Base-by-base conservation (phyloP, 2,888 invertebrate species). In the Hipparchia sbordonii region DNA sequence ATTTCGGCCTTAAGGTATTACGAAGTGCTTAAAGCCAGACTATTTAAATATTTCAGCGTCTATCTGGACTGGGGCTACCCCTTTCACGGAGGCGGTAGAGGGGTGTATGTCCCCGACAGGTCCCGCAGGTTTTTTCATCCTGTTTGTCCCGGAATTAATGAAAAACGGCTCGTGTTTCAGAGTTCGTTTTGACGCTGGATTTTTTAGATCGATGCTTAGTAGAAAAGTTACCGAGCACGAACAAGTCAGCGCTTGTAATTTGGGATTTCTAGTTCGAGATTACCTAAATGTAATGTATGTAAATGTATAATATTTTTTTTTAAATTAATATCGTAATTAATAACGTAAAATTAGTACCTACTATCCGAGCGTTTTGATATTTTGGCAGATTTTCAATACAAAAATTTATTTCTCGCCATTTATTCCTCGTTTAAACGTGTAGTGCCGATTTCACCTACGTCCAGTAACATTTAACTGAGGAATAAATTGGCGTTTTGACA, bases 11-110 rank as follows among this genome's bases (percentile, higher is more conserved):
- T 48, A 70, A 59, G 67, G 75, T 74, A 75, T 77, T 76, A 72
- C 77, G 69, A 73, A 75, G 77, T 78, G 75, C 77, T 76, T 75
- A 73, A 77, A 75, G 76, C 63, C 75, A 74, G 77, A 76, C 78
- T 74, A 78, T 78, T 79, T 79, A 78, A 79, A 79, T 79, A 79
- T 68, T 65, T 51, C 69, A 72, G 69, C 69, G 52, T 69, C 59
- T 59, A 65, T 66, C 59, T 71, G 56, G 59, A 71, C 60, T 66
- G 10, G 10, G 59, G 60, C 48, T 51, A 67, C 59, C 52, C 48
- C 52, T 60, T 67, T 67, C 57, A 70, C 46, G 71, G 23, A 46
- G 46, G 71, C 61, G 61, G 33, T 61, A 61, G 61, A 61, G 61
- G 59, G 61, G 69, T 69, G 61, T 61, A 6, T 52, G 69, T 52